A percentile compares a stretch with the other conserved stretches of the same genome.
Evolutionary conservation across 2,113 vertebrate species (phyloP).

Genomic region (Chinchilla lanigera): DNA sequence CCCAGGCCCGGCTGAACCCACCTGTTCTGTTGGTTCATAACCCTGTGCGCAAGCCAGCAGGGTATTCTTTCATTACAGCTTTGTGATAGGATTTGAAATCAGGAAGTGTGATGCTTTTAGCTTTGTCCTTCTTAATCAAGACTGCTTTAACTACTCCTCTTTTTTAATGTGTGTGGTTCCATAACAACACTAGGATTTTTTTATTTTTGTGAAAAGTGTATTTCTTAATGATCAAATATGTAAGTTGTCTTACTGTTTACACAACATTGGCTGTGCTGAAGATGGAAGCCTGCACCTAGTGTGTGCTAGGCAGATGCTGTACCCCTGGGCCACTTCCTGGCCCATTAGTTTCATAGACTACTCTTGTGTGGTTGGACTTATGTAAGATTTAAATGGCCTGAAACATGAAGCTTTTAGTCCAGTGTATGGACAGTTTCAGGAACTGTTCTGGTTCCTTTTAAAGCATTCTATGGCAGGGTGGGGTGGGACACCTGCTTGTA

Average conservation of each 20-base stretch:
- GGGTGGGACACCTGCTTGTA: not conserved
- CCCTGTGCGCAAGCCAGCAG: not conserved
- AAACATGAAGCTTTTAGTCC: not conserved
- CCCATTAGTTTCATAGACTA: not conserved
- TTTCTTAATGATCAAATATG: not conserved
- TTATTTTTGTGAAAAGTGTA: not conserved
- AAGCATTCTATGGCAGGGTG: no score
- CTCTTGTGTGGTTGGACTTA: not conserved
- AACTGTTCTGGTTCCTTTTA: not conserved
- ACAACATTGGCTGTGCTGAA: no score
- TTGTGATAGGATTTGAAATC: not conserved
- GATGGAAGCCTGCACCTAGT: no score
- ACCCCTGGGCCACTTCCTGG: not conserved
- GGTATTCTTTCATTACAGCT: not conserved
- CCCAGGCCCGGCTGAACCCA: not conserved
- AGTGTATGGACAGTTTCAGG: fast-evolving
- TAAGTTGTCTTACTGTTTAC: not conserved
- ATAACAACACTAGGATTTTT: not conserved
- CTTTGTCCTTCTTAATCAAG: not conserved
- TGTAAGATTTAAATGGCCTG: not conserved
- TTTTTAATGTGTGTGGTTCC: not conserved
- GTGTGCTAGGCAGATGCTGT: no score
- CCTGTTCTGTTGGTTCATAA: not conserved
- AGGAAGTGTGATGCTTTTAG: no score
- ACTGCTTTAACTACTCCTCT: not conserved